Base-by-base conservation (phyloP, 2,797 vertebrate species). In the Tokudaia tokunoshimensis region DNA sequence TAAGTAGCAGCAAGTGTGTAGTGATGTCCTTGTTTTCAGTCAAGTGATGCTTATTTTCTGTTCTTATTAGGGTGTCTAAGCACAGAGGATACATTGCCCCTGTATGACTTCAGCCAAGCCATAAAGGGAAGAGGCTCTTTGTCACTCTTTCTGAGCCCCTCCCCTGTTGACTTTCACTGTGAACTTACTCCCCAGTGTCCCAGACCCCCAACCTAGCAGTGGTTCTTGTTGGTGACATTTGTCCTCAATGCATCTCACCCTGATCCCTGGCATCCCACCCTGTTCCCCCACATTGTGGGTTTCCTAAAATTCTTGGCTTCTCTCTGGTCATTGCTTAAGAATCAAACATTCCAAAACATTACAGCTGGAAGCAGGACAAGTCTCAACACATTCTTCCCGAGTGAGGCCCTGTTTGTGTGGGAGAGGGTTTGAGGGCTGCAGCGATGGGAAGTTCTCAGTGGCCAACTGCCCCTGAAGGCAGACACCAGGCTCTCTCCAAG, bases 11-110 rank as follows among this genome's bases (percentile, higher is more conserved):
- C 61, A 52, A 41, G 47, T 13, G 14, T 67, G 14, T 85, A 78
- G 92, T 85, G 94, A 85, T 44, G 84, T 90, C 96, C 96, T 89
- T 97, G 59, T 92, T 97, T 96, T 92, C 90, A 97, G 29, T 94
- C 87, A 89, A 76, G 74, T 93, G 76, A 94, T 93, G 37, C 94
- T 95, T 94, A 74, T 70, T 92, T 92, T 93, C 80, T 72, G 72
- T 37, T 76, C 44, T 96, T 94, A 92, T 90, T 95, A 92, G 86
- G 50, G 67, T 94, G 92, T 93, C 86, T 94, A 34, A 94, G 89
- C 87, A 96, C 61, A 93, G 85, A 63, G 87, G 80, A 94, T 89
- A 26, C 61, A 61, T 82, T 85, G n/a, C 41, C 74, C 37, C 83
- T 92, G 87, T 55, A 37, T 65, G 57, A 75, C 29, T 76, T 3